phyloP scores from a whole-genome alignment of 2,113 vertebrate genomes.

The Xenus cinereus region DNA sequence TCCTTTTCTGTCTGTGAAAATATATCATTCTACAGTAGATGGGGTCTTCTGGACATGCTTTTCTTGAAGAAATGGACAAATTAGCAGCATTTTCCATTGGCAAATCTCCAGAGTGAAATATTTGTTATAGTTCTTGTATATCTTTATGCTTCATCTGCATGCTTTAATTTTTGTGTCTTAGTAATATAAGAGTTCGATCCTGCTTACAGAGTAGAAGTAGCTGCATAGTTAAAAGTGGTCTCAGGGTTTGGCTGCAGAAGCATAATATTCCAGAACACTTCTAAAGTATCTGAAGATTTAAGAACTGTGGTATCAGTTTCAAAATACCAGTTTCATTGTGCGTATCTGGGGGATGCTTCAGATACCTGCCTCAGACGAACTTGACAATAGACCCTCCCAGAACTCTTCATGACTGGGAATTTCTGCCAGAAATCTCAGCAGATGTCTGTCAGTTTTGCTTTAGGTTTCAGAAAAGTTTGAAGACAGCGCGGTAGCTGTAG shows the following conservation, averaged over 20 bases:
- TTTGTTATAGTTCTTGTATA: constrained; percentile 9
- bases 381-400: background rate
- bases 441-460: background rate
- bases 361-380: constrained; percentile 6
- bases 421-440: background rate
- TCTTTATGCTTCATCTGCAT: constrained; percentile 9
- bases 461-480: background rate
- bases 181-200: background rate
- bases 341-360: background rate
- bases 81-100: constrained; percentile 54
- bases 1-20: constrained; percentile 24
- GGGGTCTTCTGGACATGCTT: constrained; percentile 34
- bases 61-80: constrained; percentile 26
- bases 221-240: background rate
- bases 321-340: background rate
- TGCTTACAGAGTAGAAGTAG: constrained; percentile 4
- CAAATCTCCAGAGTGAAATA: constrained; percentile 33
- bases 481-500: background rate
- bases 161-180: constrained; percentile 6
- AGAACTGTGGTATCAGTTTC: constrained; percentile 9
- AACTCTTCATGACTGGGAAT: background rate
- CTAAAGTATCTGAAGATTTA: background rate
- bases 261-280: background rate
- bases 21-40: background rate
- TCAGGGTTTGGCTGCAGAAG: background rate